Evolutionary conservation across 2,113 vertebrate genomes (phyloP).

Genomic region (Pongo abelii): DNA sequence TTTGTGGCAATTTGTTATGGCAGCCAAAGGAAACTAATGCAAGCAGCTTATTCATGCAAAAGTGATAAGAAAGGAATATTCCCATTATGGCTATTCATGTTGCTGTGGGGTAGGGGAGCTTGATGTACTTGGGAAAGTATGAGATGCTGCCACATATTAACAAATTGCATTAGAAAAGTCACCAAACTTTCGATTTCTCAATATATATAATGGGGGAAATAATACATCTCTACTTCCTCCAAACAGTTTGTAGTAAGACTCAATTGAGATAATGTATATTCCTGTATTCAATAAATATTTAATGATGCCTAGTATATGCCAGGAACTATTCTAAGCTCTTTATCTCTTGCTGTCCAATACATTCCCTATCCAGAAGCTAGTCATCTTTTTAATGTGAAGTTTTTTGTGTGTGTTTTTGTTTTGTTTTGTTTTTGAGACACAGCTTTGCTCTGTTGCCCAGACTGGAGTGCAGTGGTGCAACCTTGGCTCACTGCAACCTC

Average conservation of each 20-base stretch:
- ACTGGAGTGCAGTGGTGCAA: too few relatives aligned
- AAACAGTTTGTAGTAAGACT: not conserved
- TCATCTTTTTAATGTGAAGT: not conserved
- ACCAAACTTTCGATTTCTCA: not conserved
- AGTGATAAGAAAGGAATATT: conserved; percentile 17
- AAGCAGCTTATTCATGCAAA: conserved; percentile 24
- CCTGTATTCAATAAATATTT: conserved; percentile 19
- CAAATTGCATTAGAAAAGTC: conserved; percentile 13
- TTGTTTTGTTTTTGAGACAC: too few relatives aligned
- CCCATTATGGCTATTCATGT: not conserved
- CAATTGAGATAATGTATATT: conserved; percentile 24
- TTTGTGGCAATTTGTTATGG: conserved; percentile 1
- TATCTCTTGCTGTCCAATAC: not conserved
- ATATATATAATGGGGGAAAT: conserved; percentile 21
- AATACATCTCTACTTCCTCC: not conserved
- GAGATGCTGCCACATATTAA: not conserved
- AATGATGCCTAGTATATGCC: not conserved
- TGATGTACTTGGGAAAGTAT: not conserved
- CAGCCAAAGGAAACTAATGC: not conserved
- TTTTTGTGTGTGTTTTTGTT: too few relatives aligned
- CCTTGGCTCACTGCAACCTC: too few relatives aligned
- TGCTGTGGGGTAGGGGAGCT: not conserved
- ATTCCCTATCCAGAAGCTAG: conserved; percentile 7
- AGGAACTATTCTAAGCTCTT: conserved; percentile 2
- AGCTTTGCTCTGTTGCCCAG: too few relatives aligned